phyloP scores from a whole-genome alignment of 2,113 vertebrate genomes.

The Thamnophis sirtalis region DNA sequence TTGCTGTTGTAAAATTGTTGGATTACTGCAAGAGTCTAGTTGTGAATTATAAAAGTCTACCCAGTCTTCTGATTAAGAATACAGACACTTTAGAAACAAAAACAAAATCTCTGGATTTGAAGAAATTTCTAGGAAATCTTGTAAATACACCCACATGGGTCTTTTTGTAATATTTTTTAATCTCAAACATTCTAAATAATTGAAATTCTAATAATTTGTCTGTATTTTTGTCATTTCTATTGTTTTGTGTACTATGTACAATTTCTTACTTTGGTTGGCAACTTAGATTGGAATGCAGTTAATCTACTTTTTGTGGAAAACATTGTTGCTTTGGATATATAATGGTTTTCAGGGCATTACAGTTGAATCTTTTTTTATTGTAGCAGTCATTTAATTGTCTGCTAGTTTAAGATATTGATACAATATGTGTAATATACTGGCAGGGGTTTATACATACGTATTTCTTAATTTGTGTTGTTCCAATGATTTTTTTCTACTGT shows the following conservation, averaged over 20 bases:
- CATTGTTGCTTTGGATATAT: neutral
- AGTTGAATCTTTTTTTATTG: neutral
- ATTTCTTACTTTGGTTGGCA: neutral
- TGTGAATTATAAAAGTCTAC: neutral
- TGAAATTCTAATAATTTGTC: neutral
- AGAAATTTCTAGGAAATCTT: neutral
- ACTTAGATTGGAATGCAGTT: neutral
- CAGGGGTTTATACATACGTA: neutral
- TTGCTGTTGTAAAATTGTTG: neutral
- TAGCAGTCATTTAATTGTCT: neutral
- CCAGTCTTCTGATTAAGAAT: neutral
- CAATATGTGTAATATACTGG: neutral
- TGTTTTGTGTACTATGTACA: neutral
- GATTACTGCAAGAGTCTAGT: neutral
- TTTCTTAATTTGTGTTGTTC: neutral
- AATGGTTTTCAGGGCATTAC: neutral
- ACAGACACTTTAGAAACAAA: neutral
- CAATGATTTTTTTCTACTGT: neutral
- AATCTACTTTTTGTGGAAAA: neutral
- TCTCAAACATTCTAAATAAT: neutral
- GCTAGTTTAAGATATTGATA: neutral
- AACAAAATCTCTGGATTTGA: neutral
- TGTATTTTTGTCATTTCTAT: neutral
- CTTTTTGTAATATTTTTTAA: neutral
- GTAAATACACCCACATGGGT: neutral